Percentiles rank a stretch among this genome's conserved stretches.
Conservation (phyloP, 2,113 vertebrate species). For the Microcebus tavaratra region DNA sequence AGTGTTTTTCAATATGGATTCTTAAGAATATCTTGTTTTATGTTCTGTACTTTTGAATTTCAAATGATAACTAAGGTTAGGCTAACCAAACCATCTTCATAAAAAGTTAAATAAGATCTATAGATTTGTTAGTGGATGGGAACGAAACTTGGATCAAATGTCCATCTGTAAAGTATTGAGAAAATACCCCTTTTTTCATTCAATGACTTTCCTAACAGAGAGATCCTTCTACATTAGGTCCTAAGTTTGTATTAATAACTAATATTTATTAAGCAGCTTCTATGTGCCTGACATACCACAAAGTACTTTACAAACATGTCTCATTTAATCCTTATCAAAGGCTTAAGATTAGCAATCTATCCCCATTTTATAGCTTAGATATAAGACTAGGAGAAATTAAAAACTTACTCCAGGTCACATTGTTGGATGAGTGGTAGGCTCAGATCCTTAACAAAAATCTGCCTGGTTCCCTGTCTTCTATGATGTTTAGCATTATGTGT, state of each 20-base stretch:
- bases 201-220: background rate
- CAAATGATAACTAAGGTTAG: background rate
- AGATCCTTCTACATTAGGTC: background rate
- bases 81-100: background rate
- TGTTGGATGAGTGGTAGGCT: background rate
- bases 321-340: background rate
- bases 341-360: background rate
- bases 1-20: background rate
- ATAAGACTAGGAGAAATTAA: background rate
- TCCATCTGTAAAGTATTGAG: background rate
- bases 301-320: background rate
- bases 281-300: background rate
- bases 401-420: background rate
- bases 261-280: background rate
- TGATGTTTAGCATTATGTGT: background rate
- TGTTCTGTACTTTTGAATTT: background rate
- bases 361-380: background rate
- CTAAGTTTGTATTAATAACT: background rate
- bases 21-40: constrained; percentile 20
- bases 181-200: background rate
- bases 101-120: background rate
- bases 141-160: background rate
- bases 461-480: background rate
- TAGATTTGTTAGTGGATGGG: background rate
- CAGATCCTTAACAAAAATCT: background rate